Base-by-base conservation (phyloP, 1,140 invertebrate species). In the Aphidius ervi region DNA sequence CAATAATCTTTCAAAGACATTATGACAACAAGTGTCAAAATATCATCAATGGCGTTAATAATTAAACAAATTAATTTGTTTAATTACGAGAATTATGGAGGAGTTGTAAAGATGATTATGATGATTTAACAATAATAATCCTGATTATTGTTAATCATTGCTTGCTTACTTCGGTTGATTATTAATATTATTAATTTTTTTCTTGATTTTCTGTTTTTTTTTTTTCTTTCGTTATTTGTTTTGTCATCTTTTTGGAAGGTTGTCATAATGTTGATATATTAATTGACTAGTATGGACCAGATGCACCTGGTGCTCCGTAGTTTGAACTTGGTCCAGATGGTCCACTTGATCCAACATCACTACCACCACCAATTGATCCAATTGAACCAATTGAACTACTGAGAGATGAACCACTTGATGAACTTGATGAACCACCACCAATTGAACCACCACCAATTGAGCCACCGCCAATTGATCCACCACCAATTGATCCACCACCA, bases 251-350 rank as follows among this genome's bases (percentile, higher is more conserved):
- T 43, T 10, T 16, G 7, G 55, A 56, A 6, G 47, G 45, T 53
- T 43, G 9, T 53, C 52, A 23, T 56, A 16, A 16, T 16, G 16
- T 16, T 16, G 16, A 16, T 16, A 31, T 16, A 57, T 55, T 67
- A 61, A 72, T 74, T 80, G 78, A 80, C 78, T 80, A 80, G 77
- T 80, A 80, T 60, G 78, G 77, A 58, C 78, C 78, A 59, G 76
- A 80, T 64, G 62, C 70, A 62, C 86, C 84, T 56, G 86, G 86
- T 42, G 85, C 77, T 62, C 86, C 86, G 76, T 88, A 88, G 74
- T 76, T 85, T 62, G 81, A 76, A 70, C 84, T 86, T 53, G 84
- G 83, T 65, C 76, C 79, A 59, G 75, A 72, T 8, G 74, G 71
- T 46, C 74, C 74, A 52, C 65, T 70, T 31, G 64, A 57, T 58